Evolutionary conservation across 2,797 vertebrate species (phyloP).

Genomic region (Falco concolor): DNA sequence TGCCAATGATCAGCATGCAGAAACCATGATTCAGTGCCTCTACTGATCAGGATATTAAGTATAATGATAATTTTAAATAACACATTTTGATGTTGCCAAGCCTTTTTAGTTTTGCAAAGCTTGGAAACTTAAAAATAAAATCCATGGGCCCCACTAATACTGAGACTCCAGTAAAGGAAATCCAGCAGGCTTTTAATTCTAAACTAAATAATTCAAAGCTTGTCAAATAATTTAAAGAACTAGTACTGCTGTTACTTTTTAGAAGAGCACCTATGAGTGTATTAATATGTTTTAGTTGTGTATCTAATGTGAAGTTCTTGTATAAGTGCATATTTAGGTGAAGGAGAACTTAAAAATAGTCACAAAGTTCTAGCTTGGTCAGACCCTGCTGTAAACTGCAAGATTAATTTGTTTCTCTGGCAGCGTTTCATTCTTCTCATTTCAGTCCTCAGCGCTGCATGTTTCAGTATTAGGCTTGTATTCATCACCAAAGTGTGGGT

Average conservation of each 20-base stretch:
- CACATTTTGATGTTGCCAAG: neutral
- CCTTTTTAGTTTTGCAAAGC: neutral
- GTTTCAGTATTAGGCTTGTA: neutral
- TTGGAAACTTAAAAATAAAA: neutral
- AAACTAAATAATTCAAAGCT: neutral
- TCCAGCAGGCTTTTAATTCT: neutral
- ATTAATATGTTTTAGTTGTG: neutral
- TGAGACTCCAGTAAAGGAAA: neutral
- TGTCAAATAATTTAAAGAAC: neutral
- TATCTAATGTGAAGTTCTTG: fast-evolving
- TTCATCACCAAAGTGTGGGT: fast-evolving
- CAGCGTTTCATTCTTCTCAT: fast-evolving
- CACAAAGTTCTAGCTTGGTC: neutral
- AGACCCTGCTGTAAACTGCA: neutral
- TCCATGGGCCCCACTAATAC: neutral
- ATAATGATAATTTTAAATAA: neutral
- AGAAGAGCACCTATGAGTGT: neutral
- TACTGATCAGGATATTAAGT: neutral
- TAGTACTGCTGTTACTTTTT: neutral
- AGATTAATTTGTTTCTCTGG: neutral
- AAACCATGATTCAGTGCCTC: neutral
- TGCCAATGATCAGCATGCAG: neutral
- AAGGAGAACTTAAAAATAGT: neutral
- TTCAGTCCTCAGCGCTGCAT: fast-evolving
- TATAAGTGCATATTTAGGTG: neutral